These are phyloP conservation scores for Vireo altiloquus DNA, from an alignment of 2,113 vertebrate genomes.

Conservation along the genomic window DNA sequence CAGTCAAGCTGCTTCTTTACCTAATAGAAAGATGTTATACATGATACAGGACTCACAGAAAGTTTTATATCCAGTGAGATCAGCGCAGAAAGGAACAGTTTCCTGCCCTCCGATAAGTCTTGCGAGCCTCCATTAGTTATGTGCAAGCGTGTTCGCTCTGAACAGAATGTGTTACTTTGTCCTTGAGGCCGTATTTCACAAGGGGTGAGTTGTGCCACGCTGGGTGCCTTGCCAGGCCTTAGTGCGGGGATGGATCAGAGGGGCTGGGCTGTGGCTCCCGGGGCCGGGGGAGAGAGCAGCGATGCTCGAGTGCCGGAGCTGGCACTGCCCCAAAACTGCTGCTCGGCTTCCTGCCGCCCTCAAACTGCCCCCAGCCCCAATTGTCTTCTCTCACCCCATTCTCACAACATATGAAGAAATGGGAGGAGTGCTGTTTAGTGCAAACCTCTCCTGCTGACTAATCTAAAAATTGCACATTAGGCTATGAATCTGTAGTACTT, in stretches of 20 bases:
- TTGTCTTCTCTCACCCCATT: background rate
- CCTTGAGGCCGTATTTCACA: background rate
- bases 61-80: slow-evolving; percentile 13
- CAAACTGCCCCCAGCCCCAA: background rate
- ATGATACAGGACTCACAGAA: background rate
- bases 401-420: background rate
- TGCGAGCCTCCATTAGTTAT: background rate
- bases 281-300: rapidly evolving
- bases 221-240: background rate
- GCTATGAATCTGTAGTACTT: background rate
- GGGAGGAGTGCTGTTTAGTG: background rate
- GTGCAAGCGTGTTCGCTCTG: background rate
- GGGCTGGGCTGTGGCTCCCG: rapidly evolving
- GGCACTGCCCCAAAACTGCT: background rate
- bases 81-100: background rate
- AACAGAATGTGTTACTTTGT: background rate
- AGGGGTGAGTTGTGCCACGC: background rate
- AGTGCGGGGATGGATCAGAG: background rate
- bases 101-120: slow-evolving; percentile 18
- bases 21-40: background rate
- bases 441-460: background rate
- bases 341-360: background rate
- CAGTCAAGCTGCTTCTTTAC: background rate
- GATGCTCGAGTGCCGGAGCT: too few species aligned
- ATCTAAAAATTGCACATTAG: background rate